These are phyloP conservation scores for Caretta caretta DNA, from an alignment of 2,113 vertebrate species.

Conservation along the genomic window DNA sequence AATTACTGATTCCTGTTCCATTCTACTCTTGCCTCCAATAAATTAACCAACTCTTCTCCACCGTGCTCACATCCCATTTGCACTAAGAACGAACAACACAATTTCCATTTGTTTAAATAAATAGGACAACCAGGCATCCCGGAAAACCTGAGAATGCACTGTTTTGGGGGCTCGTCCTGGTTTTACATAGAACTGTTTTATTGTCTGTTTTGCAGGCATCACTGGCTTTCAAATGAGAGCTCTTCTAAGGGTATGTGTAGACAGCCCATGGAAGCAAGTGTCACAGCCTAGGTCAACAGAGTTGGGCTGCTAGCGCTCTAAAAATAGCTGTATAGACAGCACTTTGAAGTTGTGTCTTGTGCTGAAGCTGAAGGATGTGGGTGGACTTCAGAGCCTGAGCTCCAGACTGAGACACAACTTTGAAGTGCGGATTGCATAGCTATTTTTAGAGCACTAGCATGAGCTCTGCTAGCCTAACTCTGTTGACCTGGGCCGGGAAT, in stretches of 20 bases:
- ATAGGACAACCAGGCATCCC: background rate
- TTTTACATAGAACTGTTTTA: background rate
- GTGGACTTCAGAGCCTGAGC: background rate
- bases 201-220: background rate
- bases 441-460: background rate
- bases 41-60: background rate
- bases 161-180: background rate
- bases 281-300: background rate
- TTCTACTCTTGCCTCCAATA: background rate
- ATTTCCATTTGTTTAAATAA: background rate
- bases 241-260: background rate
- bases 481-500: background rate
- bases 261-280: background rate
- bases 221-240: rapidly evolving
- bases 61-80: background rate
- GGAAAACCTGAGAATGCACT: background rate
- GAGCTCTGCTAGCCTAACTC: background rate
- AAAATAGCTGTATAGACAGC: too few species aligned
- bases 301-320: too few species aligned
- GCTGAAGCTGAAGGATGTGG: too few species aligned
- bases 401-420: background rate
- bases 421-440: background rate
- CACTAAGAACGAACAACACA: background rate
- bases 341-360: too few species aligned
- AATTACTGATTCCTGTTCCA: background rate